These are phyloP conservation scores for Melinopterus prodromus DNA, from an alignment of 2,888 invertebrate genomes.

Conservation along the genomic window DNA sequence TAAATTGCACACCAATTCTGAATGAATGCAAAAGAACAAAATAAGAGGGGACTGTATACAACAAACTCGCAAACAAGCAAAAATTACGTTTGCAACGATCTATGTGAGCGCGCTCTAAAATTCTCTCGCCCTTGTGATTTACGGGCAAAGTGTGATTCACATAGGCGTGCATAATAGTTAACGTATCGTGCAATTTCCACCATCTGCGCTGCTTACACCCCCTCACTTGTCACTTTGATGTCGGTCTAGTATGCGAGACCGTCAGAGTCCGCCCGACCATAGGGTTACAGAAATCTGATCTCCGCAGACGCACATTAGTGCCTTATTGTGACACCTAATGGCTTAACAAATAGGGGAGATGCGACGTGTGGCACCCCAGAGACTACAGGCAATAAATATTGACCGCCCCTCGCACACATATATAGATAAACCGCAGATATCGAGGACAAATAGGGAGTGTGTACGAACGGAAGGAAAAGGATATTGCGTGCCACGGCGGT, in stretches of 20 bases:
- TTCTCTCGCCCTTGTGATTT: neutral
- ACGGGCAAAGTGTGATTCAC: neutral
- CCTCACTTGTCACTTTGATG: slow-evolving; percentile 4
- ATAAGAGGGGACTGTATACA: no score
- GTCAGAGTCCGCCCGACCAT: neutral
- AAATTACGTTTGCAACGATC: no score
- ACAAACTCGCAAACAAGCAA: no score
- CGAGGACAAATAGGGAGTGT: neutral
- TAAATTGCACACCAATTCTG: no score
- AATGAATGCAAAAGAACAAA: no score
- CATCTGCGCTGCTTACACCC: neutral
- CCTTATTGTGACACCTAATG: slow-evolving; percentile 22
- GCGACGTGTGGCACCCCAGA: slow-evolving; percentile 14
- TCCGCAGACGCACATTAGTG: slow-evolving; percentile 20
- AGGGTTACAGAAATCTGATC: neutral
- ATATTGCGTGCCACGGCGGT: neutral
- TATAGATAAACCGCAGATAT: neutral
- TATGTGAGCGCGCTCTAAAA: no score
- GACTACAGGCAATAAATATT: slow-evolving; percentile 21
- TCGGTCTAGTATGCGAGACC: neutral
- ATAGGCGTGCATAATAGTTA: neutral
- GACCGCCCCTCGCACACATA: neutral
- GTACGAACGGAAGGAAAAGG: neutral
- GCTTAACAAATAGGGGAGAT: slow-evolving; percentile 24
- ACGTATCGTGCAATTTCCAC: neutral